phyloP scores from a whole-genome alignment of 2,888 invertebrate genomes.

The Gymnoscelis rufifasciata region DNA sequence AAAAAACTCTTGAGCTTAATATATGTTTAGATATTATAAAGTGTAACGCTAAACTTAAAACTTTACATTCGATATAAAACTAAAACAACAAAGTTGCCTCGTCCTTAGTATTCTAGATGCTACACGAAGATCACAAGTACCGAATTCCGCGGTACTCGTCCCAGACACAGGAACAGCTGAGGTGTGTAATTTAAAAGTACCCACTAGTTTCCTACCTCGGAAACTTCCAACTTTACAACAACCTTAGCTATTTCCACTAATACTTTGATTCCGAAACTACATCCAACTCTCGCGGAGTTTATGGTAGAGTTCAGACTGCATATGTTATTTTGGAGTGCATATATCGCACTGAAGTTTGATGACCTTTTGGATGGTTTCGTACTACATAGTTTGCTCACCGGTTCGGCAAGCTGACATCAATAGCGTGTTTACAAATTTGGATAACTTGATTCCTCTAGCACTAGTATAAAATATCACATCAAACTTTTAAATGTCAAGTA shows the following conservation, averaged over 20 bases:
- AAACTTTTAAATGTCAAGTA: too few relatives aligned
- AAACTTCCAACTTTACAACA: slow-evolving; percentile 8
- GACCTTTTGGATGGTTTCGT: not conserved
- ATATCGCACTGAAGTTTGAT: not conserved
- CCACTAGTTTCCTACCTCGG: not conserved
- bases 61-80: not conserved
- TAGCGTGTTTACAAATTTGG: too few relatives aligned
- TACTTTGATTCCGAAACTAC: slow-evolving; percentile 5
- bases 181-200: slow-evolving; percentile 13
- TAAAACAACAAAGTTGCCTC: not conserved
- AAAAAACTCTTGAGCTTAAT: too few relatives aligned
- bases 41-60: too few relatives aligned
- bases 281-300: not conserved
- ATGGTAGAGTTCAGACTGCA: slow-evolving; percentile 3
- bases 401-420: too few relatives aligned
- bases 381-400: not conserved
- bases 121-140: slow-evolving; percentile 8
- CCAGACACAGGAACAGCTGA: slow-evolving; percentile 11
- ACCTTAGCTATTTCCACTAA: slow-evolving; percentile 11
- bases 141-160: slow-evolving; percentile 9
- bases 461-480: too few relatives aligned
- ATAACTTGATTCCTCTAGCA: too few relatives aligned
- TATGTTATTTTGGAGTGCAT: not conserved
- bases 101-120: not conserved
- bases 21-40: too few relatives aligned